Base-by-base conservation (phyloP, 2,888 invertebrate species). In the Ellobium chinense region DNA sequence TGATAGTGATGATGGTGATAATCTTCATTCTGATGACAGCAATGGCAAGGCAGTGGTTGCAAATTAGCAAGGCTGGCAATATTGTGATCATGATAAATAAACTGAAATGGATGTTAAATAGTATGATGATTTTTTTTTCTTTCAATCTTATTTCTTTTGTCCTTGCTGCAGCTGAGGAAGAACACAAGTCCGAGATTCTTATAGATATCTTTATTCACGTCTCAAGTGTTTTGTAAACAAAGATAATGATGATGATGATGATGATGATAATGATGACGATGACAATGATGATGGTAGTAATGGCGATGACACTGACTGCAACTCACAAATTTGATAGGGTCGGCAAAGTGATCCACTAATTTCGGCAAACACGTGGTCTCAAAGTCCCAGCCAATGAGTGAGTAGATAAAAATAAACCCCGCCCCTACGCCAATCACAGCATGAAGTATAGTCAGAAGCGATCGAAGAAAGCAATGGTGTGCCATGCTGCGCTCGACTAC, bases 371-470 rank as follows among this genome's bases (percentile, higher is more conserved):
- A 69, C 9, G 37, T 21, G 9, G 37, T n/a, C 14, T 39, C 29
- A 46, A n/a, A 60, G 34, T 39, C 36, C 69, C 68, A 69, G 1
- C 69, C 77, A 60, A 77, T 27, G 2, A 77, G 68, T n/a, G 77
- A 77, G 39, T 56, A 77, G 27, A 77, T 21, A 21, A 56, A 60
- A 60, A 68, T 29, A 31, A 77, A 77, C n/a, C 77, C 77, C 14
- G 77, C 58, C 5, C 34, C 69, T n/a, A 68, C 1, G 5, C 60
- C 68, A n/a, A 31, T 68, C n/a, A 69, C n/a, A 18, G 24, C 37
- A 29, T 77, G 77, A 12, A 77, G 46, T 0, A 69, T 0, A 21
- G 69, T 77, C 29, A 77, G 56, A 14, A 77, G 14, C 24, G 36
- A 68, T 3, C 77, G 58, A 7, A 77, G 39, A 29, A 54, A 77